A percentile compares a stretch with the other conserved stretches of the same genome.
phyloP scores from a whole-genome alignment of 2,113 vertebrate genomes.

The Aleadryas rufinucha region DNA sequence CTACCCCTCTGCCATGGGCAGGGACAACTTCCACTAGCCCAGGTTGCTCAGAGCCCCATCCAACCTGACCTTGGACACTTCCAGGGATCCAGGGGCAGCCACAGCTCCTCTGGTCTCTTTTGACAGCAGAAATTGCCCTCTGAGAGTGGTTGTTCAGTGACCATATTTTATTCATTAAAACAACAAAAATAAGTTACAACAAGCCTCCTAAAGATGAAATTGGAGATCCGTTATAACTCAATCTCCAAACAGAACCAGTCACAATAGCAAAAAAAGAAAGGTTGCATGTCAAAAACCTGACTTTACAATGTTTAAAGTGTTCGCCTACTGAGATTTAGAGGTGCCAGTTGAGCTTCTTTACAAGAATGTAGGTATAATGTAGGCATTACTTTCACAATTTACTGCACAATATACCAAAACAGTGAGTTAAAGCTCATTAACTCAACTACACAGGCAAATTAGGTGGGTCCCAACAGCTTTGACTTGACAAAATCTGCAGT shows the following conservation, averaged over 20 bases:
- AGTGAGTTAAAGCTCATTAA: neutral
- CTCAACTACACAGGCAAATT: neutral
- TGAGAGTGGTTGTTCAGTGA: neutral
- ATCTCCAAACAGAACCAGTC: neutral
- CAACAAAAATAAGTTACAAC: neutral
- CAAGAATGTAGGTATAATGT: neutral
- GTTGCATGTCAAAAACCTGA: accelerated
- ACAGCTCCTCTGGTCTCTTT: neutral
- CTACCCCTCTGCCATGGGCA: accelerated
- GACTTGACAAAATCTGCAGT: neutral
- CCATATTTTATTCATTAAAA: neutral
- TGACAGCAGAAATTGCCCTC: neutral
- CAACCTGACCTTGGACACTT: neutral
- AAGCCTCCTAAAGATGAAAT: neutral
- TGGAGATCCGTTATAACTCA: neutral
- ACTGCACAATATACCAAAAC: neutral
- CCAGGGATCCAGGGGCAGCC: neutral
- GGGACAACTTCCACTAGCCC: accelerated
- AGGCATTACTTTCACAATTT: neutral
- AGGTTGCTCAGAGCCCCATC: accelerated
- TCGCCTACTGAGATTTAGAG: neutral
- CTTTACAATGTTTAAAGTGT: neutral
- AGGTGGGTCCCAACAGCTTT: neutral
- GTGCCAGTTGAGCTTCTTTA: accelerated
- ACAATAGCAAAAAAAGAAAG: neutral